Base-by-base conservation (phyloP, 2,797 vertebrate species). In the Chanos chanos region DNA sequence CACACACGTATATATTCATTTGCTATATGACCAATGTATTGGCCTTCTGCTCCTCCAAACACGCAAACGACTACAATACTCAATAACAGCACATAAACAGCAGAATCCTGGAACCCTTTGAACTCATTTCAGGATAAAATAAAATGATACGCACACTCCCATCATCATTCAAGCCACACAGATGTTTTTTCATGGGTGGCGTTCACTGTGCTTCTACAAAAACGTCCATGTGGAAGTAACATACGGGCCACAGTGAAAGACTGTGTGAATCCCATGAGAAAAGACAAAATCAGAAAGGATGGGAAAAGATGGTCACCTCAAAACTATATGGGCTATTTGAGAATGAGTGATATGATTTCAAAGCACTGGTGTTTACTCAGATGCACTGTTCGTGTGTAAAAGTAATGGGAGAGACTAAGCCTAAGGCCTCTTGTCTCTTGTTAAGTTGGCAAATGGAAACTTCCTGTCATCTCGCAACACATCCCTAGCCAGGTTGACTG, bases 401-500 rank as follows among this genome's bases (percentile, higher is more conserved):
- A 62, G 69, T 75, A 75, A 72, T 54, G 69, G 53, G 69, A 75
- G 69, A 75, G 55, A 56, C 44, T 22, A 54, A 28, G 69, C 53
- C 52, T 15, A 13, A 12, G 28, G 57, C 66, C 36, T 54, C 41
- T 45, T 52, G 44, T 43, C 59, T 57, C 53, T 69, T 56, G 50
- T 71, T 75, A 64, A 64, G 69, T 45, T 51, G 58, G 73, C 75
- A 75, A 75, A 65, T 69, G 52, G 69, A 75, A 58, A 68, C 69
- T 57, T 44, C 31, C 63, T 69, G 58, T 69, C 65, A 66, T 47
- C 39, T 48, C 57, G 66, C 40, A 68, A 71, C 65, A 68, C 58
- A 54, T 54, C 57, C n/a, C 66, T 71, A 71, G 66, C 52, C 39
- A 54, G 57, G 34, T 56, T 27, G 56, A 24, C 64, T 71, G 69